phyloP scores from a whole-genome alignment of 2,888 invertebrate genomes.

The Dicycla oo region DNA sequence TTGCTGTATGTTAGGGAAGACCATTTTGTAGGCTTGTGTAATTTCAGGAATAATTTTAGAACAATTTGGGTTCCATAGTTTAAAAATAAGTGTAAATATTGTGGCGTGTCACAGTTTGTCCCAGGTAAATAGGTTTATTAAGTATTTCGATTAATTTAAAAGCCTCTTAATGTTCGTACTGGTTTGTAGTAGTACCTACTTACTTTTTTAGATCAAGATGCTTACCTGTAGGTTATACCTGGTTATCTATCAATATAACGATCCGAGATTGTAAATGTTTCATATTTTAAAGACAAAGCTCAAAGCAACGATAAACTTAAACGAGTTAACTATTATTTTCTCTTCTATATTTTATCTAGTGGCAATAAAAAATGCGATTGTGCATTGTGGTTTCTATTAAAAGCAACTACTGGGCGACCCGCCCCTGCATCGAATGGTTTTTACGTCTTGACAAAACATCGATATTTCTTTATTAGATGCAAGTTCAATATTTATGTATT shows the following conservation, averaged over 20 bases:
- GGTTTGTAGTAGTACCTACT: neutral
- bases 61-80: too few species aligned
- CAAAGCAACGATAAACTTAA: neutral
- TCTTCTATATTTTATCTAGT: neutral
- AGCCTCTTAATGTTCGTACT: too few species aligned
- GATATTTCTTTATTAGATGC: neutral
- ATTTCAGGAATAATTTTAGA: neutral
- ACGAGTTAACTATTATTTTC: neutral
- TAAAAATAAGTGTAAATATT: neutral
- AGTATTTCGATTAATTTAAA: neutral
- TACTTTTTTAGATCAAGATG: neutral
- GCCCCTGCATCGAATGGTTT: neutral
- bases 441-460: neutral
- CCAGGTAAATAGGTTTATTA: neutral
- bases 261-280: neutral
- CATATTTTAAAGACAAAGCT: neutral
- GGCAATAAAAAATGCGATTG: neutral
- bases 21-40: neutral
- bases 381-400: neutral
- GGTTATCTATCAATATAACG: neutral
- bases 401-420: neutral
- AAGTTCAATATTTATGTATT: too few species aligned
- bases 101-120: neutral
- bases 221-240: neutral
- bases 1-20: neutral